These are phyloP conservation scores for Coccyzus lansbergi DNA, from an alignment of 2,797 vertebrate genomes.

Conservation along the genomic window DNA sequence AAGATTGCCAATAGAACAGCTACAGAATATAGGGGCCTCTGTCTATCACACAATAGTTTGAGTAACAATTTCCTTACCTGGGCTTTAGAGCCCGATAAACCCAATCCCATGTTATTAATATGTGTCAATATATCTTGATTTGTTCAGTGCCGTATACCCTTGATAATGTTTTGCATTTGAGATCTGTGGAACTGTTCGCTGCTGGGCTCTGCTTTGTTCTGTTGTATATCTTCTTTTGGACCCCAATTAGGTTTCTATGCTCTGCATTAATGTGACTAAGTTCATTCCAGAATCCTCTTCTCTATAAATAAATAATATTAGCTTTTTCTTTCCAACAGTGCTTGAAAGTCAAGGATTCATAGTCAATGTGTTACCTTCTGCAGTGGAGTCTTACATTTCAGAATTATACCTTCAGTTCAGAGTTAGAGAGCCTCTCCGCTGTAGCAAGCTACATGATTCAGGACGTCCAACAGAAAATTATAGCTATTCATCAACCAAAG, in stretches of 20 bases:
- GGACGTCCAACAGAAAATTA: conserved; percentile 67
- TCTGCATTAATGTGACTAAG: neutral
- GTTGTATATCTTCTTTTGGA: neutral
- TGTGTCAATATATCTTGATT: neutral
- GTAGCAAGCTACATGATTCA: conserved; percentile 62
- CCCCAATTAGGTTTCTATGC: neutral
- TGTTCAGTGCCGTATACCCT: neutral
- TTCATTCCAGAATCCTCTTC: neutral
- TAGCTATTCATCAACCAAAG: conserved; percentile 69
- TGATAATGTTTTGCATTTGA: neutral
- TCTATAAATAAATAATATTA: neutral
- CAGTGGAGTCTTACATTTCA: neutral
- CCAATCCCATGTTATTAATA: neutral
- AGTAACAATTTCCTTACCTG: neutral
- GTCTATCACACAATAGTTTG: neutral
- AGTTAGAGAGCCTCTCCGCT: conserved; percentile 43
- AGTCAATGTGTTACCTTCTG: neutral
- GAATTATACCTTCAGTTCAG: conserved; percentile 65
- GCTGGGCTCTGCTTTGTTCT: neutral
- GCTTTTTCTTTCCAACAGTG: neutral
- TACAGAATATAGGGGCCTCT: neutral
- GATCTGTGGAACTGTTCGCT: neutral
- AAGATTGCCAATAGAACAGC: neutral
- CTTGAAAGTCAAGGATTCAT: neutral
- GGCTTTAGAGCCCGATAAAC: neutral